phyloP scores from a whole-genome alignment of 2,113 vertebrate species.

The Heterotilapia buettikoferi region DNA sequence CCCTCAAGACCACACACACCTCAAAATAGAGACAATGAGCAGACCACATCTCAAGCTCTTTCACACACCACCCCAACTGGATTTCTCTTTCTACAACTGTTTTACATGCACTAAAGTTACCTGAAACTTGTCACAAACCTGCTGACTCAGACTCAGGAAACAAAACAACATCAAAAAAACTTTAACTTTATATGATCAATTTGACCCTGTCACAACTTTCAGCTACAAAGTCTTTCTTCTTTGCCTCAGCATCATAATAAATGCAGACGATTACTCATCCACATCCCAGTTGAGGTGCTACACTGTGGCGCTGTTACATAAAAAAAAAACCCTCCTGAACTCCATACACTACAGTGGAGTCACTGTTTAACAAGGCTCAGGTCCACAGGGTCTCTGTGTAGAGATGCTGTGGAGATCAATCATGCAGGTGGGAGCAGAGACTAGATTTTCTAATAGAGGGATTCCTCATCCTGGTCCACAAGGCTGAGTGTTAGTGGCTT shows the following conservation, averaged over 20 bases:
- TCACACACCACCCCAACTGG: neutral
- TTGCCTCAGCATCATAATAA: neutral
- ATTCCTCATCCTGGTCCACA: neutral
- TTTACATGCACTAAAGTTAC: neutral
- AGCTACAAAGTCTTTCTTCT: neutral
- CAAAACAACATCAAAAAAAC: neutral
- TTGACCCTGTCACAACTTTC: neutral
- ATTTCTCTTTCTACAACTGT: neutral
- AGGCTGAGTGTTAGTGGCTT: neutral
- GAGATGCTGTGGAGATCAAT: neutral
- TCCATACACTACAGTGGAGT: neutral
- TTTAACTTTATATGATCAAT: neutral
- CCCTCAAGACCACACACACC: neutral
- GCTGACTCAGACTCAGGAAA: neutral
- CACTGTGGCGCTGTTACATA: conserved; percentile 25
- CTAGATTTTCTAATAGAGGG: neutral
- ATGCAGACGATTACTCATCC: conserved; percentile 24
- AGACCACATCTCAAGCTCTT: neutral
- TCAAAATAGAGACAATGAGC: neutral
- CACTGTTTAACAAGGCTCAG: neutral
- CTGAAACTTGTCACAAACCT: neutral
- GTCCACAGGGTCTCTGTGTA: neutral
- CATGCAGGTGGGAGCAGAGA: neutral
- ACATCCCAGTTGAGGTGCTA: neutral
- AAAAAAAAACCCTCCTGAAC: neutral